These are phyloP conservation scores for Cepaea hortensis DNA, from an alignment of 2,888 invertebrate genomes.

Conservation along the genomic window DNA sequence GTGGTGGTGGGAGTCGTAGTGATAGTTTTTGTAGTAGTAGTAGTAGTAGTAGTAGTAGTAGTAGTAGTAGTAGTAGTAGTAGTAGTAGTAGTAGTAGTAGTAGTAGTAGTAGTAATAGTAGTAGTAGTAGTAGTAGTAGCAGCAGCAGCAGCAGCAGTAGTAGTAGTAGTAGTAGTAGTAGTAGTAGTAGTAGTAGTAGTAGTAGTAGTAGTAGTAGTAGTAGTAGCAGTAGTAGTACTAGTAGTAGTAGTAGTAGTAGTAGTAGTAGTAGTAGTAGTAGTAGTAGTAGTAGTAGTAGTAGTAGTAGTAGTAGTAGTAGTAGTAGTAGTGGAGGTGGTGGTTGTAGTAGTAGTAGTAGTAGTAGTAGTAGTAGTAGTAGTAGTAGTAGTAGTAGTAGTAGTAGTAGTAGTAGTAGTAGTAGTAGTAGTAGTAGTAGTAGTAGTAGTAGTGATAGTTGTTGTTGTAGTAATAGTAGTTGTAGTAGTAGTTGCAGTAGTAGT, in stretches of 20 bases:
- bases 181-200: not conserved
- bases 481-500: conserved; percentile 1
- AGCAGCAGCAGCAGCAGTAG: conserved; percentile 7
- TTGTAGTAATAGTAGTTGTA: not conserved
- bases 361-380: conserved; percentile 12
- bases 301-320: conserved; percentile 18
- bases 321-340: not conserved
- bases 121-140: too few relatives aligned
- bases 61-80: not conserved
- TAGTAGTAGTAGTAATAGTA: not conserved
- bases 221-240: conserved; percentile 14
- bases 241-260: conserved; percentile 30
- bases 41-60: conserved; percentile 20
- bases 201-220: conserved; percentile 10
- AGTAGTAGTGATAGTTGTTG: not conserved
- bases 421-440: conserved; percentile 1
- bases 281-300: conserved; percentile 30
- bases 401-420: not conserved
- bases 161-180: conserved; percentile 8
- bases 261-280: conserved; percentile 14
- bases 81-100: not conserved
- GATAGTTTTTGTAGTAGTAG: conserved; percentile 5
- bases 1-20: not conserved
- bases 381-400: conserved; percentile 5
- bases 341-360: not conserved